These are phyloP conservation scores for Piprites chloris DNA, from an alignment of 2,113 vertebrate species.

Conservation along the genomic window DNA sequence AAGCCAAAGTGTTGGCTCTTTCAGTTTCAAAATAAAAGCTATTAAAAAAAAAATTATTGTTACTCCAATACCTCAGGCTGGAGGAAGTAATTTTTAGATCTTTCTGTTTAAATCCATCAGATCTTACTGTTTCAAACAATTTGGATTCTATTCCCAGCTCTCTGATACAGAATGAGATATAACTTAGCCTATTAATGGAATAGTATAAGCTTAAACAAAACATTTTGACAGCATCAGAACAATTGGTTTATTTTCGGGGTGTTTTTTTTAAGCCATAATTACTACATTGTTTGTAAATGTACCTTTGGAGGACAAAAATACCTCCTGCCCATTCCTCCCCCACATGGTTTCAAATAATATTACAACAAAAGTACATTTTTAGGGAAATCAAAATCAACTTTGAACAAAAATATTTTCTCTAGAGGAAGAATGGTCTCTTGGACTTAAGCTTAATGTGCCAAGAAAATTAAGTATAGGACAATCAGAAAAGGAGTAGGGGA, in stretches of 20 bases:
- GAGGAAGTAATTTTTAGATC: not conserved
- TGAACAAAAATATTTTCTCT: not conserved
- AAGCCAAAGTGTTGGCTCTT: not conserved
- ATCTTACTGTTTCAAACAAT: not conserved
- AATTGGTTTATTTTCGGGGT: fast-evolving
- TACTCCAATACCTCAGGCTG: not conserved
- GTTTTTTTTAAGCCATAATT: not conserved
- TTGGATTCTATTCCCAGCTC: not conserved
- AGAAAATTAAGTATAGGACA: not conserved
- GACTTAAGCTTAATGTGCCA: not conserved
- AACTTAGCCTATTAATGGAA: not conserved
- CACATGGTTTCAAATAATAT: not conserved
- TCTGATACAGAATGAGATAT: not conserved
- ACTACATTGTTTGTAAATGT: not conserved
- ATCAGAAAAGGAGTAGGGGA: not conserved
- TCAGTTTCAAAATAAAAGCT: not conserved
- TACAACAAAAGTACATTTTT: not conserved
- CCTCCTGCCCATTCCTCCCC: too few relatives aligned
- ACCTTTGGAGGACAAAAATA: not conserved
- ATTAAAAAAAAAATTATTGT: not conserved
- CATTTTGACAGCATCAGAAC: not conserved
- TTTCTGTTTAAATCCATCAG: not conserved
- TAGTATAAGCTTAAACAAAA: not conserved
- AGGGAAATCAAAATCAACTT: not conserved
- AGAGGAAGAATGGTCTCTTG: not conserved